These are phyloP conservation scores for Euproctis similis DNA, from an alignment of 2,888 invertebrate genomes.

Conservation along the genomic window DNA sequence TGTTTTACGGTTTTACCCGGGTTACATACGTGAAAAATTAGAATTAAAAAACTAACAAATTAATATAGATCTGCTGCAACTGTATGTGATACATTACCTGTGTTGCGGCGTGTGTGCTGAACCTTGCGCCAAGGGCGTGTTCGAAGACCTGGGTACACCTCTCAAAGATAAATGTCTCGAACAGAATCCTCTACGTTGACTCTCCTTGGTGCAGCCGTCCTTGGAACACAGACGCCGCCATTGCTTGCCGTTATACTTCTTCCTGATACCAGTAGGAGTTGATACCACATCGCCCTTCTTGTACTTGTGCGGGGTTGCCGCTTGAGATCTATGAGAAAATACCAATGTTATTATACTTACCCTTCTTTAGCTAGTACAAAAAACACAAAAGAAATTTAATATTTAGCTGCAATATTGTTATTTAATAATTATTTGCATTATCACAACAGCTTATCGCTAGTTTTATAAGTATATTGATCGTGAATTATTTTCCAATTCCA, in stretches of 20 bases:
- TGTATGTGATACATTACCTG: constrained; percentile 39
- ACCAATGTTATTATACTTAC: too few relatives aligned
- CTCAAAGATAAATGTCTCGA: constrained; percentile 96
- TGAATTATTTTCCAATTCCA: too few relatives aligned
- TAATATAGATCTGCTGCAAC: too few relatives aligned
- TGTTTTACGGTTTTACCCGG: background rate
- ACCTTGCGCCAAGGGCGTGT: constrained; percentile 61
- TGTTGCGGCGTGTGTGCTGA: constrained; percentile 64
- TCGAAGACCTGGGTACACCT: constrained; percentile 74
- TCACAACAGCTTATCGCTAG: too few relatives aligned
- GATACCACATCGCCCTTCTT: constrained; percentile 98
- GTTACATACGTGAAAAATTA: background rate
- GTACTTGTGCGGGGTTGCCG: constrained; percentile 95
- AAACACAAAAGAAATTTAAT: too few relatives aligned
- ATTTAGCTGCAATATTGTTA: too few relatives aligned
- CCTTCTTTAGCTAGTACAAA: too few relatives aligned
- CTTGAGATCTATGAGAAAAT: constrained; percentile 90
- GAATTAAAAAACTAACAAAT: too few relatives aligned
- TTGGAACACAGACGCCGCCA: constrained; percentile 98
- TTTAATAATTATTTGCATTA: too few relatives aligned
- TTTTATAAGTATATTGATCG: too few relatives aligned
- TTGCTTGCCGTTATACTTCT: constrained; percentile 99
- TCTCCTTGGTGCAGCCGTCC: constrained; percentile 94
- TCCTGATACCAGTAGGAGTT: constrained; percentile 95
- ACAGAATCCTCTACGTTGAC: constrained; percentile 96